Evolutionary conservation across 2,113 vertebrate species (phyloP).

Genomic region (Athene noctua): DNA sequence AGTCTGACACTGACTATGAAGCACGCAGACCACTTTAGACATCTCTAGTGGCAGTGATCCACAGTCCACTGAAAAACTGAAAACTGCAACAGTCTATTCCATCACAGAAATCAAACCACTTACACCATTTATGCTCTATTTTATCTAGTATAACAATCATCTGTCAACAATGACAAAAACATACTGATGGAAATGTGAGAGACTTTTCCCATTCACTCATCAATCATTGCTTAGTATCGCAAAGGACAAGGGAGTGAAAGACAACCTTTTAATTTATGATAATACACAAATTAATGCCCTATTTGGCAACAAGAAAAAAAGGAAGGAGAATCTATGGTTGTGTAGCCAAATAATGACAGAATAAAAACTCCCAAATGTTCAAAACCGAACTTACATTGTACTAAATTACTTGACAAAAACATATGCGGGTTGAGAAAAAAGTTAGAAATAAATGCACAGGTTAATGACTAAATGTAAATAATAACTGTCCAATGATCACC

Average conservation of each 20-base stretch:
- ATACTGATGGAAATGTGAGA: neutral
- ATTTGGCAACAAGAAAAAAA: conserved; percentile 15
- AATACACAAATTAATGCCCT: neutral
- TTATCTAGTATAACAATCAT: conserved; percentile 17
- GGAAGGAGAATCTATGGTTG: neutral
- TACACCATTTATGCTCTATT: neutral
- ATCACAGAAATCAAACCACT: neutral
- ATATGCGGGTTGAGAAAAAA: neutral
- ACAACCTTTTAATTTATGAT: conserved; percentile 1
- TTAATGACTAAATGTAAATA: conserved; percentile 3
- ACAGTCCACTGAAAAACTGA: neutral
- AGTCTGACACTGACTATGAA: neutral
- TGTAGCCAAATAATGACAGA: neutral
- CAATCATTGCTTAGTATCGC: neutral
- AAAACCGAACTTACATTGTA: neutral
- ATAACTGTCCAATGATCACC: neutral
- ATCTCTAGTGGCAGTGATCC: neutral
- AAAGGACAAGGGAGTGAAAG: neutral
- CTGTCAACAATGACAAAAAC: conserved; percentile 27
- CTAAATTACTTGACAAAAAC: neutral
- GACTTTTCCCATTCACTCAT: neutral
- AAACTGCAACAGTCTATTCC: neutral
- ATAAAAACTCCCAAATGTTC: neutral
- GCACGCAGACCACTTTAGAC: neutral
- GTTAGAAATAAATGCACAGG: neutral